Conservation (phyloP, 2,797 vertebrate species). For the Gastrophryne carolinensis region DNA sequence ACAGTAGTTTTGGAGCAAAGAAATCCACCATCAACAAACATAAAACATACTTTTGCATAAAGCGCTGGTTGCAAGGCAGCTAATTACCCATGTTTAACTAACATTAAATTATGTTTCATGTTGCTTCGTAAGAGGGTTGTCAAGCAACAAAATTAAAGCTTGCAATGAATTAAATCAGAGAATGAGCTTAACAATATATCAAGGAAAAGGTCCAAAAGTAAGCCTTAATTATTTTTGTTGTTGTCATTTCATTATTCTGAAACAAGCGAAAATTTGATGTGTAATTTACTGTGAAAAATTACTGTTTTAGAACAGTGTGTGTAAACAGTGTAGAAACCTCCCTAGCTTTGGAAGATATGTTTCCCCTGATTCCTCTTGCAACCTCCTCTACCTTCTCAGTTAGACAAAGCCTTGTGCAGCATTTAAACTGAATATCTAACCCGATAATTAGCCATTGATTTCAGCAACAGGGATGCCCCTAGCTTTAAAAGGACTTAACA, state of each 20-base stretch:
- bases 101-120: conserved; percentile 25
- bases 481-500: too few species aligned
- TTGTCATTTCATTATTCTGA: neutral
- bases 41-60: conserved; percentile 21
- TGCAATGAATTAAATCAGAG: conserved; percentile 6
- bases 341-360: too few species aligned
- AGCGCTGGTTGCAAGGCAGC: neutral
- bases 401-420: too few species aligned
- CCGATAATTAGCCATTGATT: too few species aligned
- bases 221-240: neutral
- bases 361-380: too few species aligned
- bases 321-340: too few species aligned
- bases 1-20: neutral
- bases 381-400: too few species aligned
- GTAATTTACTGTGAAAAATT: neutral
- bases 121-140: neutral
- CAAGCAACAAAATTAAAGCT: conserved; percentile 18
- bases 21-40: neutral
- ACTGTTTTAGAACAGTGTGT: too few species aligned
- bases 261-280: neutral
- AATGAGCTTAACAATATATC: neutral
- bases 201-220: neutral
- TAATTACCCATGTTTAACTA: conserved; percentile 35
- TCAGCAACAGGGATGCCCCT: too few species aligned
- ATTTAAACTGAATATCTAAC: too few species aligned